Evolutionary conservation across 2,888 invertebrate genomes (phyloP).

Genomic region (Phyto melanocephala): DNA sequence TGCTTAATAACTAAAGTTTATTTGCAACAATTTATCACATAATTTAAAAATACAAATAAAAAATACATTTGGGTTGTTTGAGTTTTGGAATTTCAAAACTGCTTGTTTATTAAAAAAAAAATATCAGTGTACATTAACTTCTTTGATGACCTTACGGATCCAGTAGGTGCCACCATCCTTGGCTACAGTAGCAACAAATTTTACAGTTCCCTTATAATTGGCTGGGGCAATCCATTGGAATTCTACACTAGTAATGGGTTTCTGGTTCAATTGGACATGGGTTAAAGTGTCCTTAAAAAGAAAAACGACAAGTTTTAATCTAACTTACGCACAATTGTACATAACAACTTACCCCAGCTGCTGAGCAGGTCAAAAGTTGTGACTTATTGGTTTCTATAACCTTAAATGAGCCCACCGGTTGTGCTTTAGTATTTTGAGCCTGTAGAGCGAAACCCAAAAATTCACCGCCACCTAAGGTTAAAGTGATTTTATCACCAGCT

Average conservation of each 20-base stretch:
- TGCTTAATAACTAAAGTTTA: constrained; percentile 23
- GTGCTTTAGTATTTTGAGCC: constrained; percentile 81
- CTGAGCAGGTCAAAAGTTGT: constrained; percentile 74
- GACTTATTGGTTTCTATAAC: constrained; percentile 79
- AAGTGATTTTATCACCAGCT: constrained; percentile 77
- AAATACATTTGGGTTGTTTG: background rate
- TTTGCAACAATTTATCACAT: constrained; percentile 48
- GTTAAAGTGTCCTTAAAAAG: constrained; percentile 83
- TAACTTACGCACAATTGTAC: background rate
- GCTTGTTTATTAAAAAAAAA: constrained; percentile 22
- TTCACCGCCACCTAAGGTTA: constrained; percentile 79
- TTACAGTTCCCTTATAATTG: constrained; percentile 82
- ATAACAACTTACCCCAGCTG: constrained; percentile 69
- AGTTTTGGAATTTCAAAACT: background rate
- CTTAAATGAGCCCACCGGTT: constrained; percentile 83
- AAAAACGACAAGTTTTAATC: background rate
- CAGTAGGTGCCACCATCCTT: constrained; percentile 86
- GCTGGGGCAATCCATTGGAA: constrained; percentile 85
- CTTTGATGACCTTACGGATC: constrained; percentile 84
- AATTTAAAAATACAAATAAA: constrained; percentile 20
- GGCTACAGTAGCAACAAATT: constrained; percentile 85
- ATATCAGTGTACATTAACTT: constrained; percentile 80
- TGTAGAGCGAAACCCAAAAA: constrained; percentile 85
- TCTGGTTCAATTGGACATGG: constrained; percentile 82
- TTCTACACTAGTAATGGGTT: constrained; percentile 80